Conservation (phyloP, 1,140 invertebrate genomes). For the Ylistrum balloti region DNA sequence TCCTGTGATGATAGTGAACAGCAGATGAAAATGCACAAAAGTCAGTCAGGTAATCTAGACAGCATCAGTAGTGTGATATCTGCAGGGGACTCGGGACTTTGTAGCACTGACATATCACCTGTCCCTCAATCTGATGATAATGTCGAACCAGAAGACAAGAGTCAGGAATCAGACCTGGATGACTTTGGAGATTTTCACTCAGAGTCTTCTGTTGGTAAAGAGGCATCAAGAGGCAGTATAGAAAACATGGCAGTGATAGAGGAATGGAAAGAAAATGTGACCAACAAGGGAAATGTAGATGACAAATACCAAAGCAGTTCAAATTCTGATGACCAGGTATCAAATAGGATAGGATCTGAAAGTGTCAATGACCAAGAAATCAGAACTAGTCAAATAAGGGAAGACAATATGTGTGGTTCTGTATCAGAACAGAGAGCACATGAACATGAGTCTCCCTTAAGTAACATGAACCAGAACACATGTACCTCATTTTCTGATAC, state of each 20-base stretch:
- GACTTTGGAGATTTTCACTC: slow-evolving; percentile 36
- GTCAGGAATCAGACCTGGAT: slow-evolving; percentile 25
- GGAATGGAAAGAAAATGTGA: not conserved
- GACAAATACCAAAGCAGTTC: not conserved
- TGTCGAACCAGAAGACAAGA: slow-evolving; percentile 26
- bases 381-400: not conserved
- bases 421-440: not conserved
- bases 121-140: slow-evolving; percentile 59
- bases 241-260: not conserved
- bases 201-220: not conserved
- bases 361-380: not conserved
- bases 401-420: not conserved
- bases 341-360: not conserved
- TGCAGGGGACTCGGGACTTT: slow-evolving; percentile 72
- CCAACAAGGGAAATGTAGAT: not conserved
- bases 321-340: not conserved
- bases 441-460: not conserved
- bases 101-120: slow-evolving; percentile 73
- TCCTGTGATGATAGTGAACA: not conserved
- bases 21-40: not conserved
- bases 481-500: not conserved
- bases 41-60: slow-evolving; percentile 3
- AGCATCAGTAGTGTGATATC: slow-evolving; percentile 57
- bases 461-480: not conserved
- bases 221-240: not conserved